A percentile compares a stretch with the other conserved stretches of the same genome.
Evolutionary conservation across 2,113 vertebrate species (phyloP).

Genomic region (Seriola aureovittata): DNA sequence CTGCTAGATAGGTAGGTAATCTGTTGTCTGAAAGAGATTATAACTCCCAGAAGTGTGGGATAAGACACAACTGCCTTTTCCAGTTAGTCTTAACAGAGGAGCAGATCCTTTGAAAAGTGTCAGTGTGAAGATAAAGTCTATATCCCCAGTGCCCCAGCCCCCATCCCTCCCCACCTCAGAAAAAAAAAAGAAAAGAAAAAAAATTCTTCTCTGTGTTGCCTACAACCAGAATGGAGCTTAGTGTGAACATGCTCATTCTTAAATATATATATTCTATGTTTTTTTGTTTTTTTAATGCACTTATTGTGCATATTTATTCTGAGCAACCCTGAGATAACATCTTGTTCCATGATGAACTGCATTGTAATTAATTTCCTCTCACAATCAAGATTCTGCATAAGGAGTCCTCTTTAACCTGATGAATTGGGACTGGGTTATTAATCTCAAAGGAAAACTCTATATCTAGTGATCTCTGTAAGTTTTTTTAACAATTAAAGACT

Average conservation of each 20-base stretch:
- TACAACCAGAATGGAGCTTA: too few species aligned
- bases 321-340: neutral
- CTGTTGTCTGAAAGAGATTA: conserved; percentile 25
- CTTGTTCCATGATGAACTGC: neutral
- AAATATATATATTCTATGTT: neutral
- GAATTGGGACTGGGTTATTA: too few species aligned
- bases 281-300: neutral
- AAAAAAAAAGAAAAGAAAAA: too few species aligned
- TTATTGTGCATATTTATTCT: too few species aligned
- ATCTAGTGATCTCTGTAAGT: neutral
- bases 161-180: too few species aligned
- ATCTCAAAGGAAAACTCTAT: neutral
- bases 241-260: neutral
- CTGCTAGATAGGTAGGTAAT: conserved; percentile 26
- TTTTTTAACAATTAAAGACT: neutral
- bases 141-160: neutral
- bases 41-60: neutral
- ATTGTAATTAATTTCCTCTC: neutral
- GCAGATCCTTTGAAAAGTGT: neutral
- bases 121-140: neutral
- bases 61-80: neutral
- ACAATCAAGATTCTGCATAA: neutral
- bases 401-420: neutral
- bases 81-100: neutral
- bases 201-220: too few species aligned